Evolutionary conservation across 1,140 invertebrate genomes (phyloP).

Genomic region (Orchesella cincta): DNA sequence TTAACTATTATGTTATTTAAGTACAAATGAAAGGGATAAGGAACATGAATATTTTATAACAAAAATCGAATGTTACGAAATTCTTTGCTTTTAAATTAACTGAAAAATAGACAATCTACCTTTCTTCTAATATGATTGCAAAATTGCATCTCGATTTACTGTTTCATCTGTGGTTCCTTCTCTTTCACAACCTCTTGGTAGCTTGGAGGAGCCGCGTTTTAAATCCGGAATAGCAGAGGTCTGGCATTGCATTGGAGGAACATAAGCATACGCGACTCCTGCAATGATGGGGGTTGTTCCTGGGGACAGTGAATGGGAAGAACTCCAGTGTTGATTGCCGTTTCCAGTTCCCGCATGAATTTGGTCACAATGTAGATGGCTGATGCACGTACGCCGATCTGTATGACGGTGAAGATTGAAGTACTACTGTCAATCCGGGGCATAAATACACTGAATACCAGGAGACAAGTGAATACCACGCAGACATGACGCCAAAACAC

Average conservation of each 20-base stretch:
- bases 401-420: constrained; percentile 5
- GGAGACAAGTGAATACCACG: constrained; percentile 3
- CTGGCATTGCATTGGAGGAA: not conserved
- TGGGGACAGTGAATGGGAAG: not conserved
- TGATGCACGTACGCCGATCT: not conserved
- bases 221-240: not conserved
- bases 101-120: no score
- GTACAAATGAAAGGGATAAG: no score
- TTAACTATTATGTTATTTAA: no score
- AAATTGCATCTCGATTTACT: constrained; percentile 6
- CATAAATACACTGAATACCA: not conserved
- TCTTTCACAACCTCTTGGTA: constrained; percentile 26
- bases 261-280: constrained; percentile 19
- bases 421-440: not conserved
- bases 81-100: no score
- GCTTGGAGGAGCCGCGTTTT: constrained; percentile 3
- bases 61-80: no score
- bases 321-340: constrained; percentile 10
- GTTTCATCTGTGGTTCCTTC: not conserved
- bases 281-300: not conserved
- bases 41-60: no score
- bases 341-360: constrained; percentile 20
- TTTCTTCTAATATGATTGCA: no score
- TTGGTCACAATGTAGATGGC: constrained; percentile 20
- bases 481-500: constrained; percentile 33